Percentiles rank a stretch among this genome's conserved stretches.
These are phyloP conservation scores for Cichlasoma orientale DNA, from an alignment of 2,797 vertebrate genomes.

Conservation along the genomic window DNA sequence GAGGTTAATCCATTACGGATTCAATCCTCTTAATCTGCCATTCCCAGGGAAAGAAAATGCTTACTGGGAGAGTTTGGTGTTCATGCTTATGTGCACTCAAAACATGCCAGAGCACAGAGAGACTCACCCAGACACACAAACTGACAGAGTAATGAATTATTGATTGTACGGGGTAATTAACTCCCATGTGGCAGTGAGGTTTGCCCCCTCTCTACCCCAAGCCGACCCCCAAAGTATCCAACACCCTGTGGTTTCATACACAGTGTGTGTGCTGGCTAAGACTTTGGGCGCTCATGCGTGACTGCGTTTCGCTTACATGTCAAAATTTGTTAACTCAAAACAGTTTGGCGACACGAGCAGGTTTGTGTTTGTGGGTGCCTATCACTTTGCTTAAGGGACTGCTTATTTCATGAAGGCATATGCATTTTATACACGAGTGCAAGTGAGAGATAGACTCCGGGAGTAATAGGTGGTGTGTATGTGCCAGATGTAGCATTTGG, in stretches of 20 bases:
- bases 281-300: conserved; percentile 29
- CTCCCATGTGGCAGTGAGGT: conserved; percentile 66
- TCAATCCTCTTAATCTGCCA: conserved; percentile 83
- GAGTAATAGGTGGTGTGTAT: conserved; percentile 58
- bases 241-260: conserved; percentile 26
- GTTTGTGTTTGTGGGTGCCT: conserved; percentile 58
- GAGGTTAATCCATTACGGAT: conserved; percentile 84
- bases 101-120: conserved; percentile 64
- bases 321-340: conserved; percentile 64
- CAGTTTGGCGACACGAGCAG: conserved; percentile 46
- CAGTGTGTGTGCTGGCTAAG: conserved; percentile 28
- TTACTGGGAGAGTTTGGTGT: conserved; percentile 77
- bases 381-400: conserved; percentile 52
- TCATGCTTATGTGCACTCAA: conserved; percentile 72
- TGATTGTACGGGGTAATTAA: conserved; percentile 82
- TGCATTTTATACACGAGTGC: conserved; percentile 64
- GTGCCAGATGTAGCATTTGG: conserved; percentile 64
- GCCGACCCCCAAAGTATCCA: conserved; percentile 53
- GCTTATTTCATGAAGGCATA: conserved; percentile 58
- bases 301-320: conserved; percentile 36
- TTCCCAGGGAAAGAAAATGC: conserved; percentile 80
- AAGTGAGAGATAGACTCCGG: conserved; percentile 59
- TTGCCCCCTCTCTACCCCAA: conserved; percentile 26
- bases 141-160: conserved; percentile 83
- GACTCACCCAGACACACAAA: conserved; percentile 61